Evolutionary conservation across 2,797 vertebrate genomes (phyloP).

Genomic region (Bradypus variegatus): DNA sequence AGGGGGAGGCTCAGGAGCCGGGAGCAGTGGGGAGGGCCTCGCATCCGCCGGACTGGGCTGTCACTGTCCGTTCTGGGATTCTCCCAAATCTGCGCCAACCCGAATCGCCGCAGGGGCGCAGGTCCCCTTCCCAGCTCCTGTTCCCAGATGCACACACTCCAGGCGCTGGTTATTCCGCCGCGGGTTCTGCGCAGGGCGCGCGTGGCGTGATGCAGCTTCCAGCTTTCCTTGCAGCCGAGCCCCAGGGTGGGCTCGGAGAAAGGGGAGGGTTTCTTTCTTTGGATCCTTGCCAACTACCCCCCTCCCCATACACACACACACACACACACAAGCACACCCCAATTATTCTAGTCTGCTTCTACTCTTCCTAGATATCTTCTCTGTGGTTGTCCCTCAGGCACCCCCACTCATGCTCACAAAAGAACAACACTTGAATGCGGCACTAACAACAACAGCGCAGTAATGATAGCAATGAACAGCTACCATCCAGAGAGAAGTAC

Average conservation of each 20-base stretch:
- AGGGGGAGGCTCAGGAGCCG: no score
- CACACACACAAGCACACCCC: neutral
- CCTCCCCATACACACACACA: neutral
- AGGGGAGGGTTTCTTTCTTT: neutral
- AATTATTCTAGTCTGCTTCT: neutral
- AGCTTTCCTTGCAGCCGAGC: neutral
- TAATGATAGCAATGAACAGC: neutral
- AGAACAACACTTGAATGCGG: neutral
- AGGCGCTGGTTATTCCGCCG: neutral
- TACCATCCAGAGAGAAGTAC: slow-evolving; percentile 28
- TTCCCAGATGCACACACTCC: neutral
- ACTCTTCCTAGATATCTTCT: neutral
- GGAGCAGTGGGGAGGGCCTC: no score
- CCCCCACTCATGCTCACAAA: neutral
- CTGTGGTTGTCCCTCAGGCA: neutral
- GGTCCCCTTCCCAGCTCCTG: no score
- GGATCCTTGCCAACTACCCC: neutral
- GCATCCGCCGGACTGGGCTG: neutral
- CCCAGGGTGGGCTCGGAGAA: neutral
- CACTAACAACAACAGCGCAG: neutral
- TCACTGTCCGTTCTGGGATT: neutral
- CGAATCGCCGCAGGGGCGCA: neutral
- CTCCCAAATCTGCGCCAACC: neutral
- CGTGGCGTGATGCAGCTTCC: neutral
- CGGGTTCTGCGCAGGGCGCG: neutral